Evolutionary conservation across 2,797 vertebrate genomes (phyloP), one percentile per base, ranked within the genome.

Genomic region (Menidia menidia): DNA sequence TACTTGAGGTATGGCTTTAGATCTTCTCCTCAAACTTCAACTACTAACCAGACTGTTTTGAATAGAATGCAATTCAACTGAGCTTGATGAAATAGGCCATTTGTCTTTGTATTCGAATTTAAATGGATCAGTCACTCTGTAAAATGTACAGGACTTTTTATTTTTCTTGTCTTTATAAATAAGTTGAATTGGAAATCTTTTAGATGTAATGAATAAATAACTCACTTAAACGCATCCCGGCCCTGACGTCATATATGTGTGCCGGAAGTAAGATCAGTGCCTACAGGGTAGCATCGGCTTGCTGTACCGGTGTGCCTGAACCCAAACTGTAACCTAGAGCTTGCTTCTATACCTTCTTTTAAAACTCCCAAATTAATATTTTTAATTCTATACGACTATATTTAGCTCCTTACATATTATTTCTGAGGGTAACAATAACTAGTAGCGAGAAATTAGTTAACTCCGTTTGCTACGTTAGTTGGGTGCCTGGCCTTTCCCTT

Each of bases 381-480:
- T 0, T 11, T 14, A 1, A 0, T 31, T 0, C 0, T 25, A 4
- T 5, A 0, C 2, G 1, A 41, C 14, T 15, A 0, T 1, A 1
- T 6, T 12, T 4, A 25, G 2, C 5, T 12, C 0, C 0, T 1
- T 0, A 25, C 0, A 2, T 0, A 1, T 16, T 18, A 25, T 15
- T 4, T 1, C 0, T 60, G 8, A 3, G 0, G 3, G 2, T 0
- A 43, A 0, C 10, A 59, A 53, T 8, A 0, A 56, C 41, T 19
- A 31, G 6, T 0, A 43, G 16, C 5, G 14, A 62, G 2, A 6
- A n/a, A 25, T 15, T 14, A 0, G 15, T 45, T 53, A 60, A 64
- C 43, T 44, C 16, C 14, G 61, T 18, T 75, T 6, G 76, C 53
- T 39, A 0, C 11, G 6, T 55, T 60, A 68, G 75, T 60, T 74